Percentiles rank a stretch among this genome's conserved stretches.
Conservation (phyloP, 2,888 invertebrate species). For the Didymodactylos carnosus region DNA sequence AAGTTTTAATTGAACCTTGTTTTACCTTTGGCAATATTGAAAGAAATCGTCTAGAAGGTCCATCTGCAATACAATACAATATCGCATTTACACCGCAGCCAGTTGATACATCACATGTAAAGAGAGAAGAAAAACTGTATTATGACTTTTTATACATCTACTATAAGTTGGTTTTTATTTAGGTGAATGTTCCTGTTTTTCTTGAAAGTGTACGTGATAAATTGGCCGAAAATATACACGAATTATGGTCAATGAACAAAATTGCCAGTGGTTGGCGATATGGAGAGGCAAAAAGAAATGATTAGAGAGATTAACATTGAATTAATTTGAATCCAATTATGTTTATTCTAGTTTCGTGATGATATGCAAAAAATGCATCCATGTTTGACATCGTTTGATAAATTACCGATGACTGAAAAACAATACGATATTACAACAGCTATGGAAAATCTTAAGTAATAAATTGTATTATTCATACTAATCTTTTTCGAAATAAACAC, state of each 20-base stretch:
- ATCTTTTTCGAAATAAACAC: background rate
- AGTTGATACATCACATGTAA: conserved; percentile 69
- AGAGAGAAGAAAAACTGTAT: too few relatives aligned
- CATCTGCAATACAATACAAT: conserved; percentile 67
- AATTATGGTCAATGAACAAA: conserved; percentile 99
- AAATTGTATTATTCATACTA: background rate
- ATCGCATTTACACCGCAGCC: conserved; percentile 84
- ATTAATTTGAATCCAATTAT: background rate
- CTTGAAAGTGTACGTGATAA: conserved; percentile 68
- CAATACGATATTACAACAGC: conserved; percentile 89
- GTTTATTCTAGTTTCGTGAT: conserved; percentile 3
- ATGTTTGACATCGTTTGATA: conserved; percentile 82
- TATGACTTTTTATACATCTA: too few relatives aligned
- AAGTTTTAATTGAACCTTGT: conserved; percentile 74
- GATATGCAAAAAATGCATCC: conserved; percentile 44
- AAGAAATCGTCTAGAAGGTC: conserved; percentile 76
- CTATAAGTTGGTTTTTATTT: too few relatives aligned
- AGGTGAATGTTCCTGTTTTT: too few relatives aligned
- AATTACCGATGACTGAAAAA: conserved; percentile 76
- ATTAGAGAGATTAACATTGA: background rate
- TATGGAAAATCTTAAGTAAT: conserved; percentile 79
- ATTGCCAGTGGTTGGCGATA: conserved; percentile 93
- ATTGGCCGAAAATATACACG: conserved; percentile 92
- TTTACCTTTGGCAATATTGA: conserved; percentile 86
- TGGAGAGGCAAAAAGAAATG: conserved; percentile 60